A percentile compares a stretch with the other conserved stretches of the same genome.
Evolutionary conservation across 1,140 invertebrate genomes (phyloP).

Genomic region (Drosophila auraria): DNA sequence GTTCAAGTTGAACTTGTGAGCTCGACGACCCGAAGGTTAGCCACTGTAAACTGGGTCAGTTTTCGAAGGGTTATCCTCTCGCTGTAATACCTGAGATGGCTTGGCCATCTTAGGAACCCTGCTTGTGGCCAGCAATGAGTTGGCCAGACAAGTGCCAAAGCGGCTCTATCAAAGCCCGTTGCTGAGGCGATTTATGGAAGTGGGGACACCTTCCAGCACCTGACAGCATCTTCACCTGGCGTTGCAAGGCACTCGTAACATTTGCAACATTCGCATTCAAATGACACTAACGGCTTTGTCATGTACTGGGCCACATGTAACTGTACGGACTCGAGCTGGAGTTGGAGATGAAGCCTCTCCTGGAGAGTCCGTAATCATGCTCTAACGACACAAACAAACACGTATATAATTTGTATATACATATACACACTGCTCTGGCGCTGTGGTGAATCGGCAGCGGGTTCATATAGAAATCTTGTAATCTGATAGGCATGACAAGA

Average conservation of each 20-base stretch:
- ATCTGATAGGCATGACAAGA: slow-evolving; percentile 83
- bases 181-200: slow-evolving; percentile 51
- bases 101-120: slow-evolving; percentile 7
- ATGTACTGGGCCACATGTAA: slow-evolving; percentile 66
- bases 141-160: slow-evolving; percentile 35
- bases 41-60: slow-evolving; percentile 38
- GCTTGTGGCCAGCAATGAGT: slow-evolving; percentile 9
- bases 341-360: slow-evolving; percentile 24
- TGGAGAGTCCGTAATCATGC: slow-evolving; percentile 79
- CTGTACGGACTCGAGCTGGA: slow-evolving; percentile 38
- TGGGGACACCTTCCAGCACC: slow-evolving; percentile 44
- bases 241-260: slow-evolving; percentile 59
- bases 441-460: slow-evolving; percentile 69
- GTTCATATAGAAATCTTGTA: slow-evolving; percentile 82
- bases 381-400: slow-evolving; percentile 72
- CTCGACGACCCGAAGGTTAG: slow-evolving; percentile 26
- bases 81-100: not conserved
- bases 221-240: slow-evolving; percentile 64
- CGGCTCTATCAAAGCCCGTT: slow-evolving; percentile 58
- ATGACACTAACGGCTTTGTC: slow-evolving; percentile 82
- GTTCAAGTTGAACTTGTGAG: slow-evolving; percentile 34
- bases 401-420: slow-evolving; percentile 48
- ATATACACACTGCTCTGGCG: slow-evolving; percentile 42
- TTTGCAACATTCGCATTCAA: slow-evolving; percentile 75
- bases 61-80: slow-evolving; percentile 18